phyloP scores from a whole-genome alignment of 2,113 vertebrate species.

The Ellobius talpinus region DNA sequence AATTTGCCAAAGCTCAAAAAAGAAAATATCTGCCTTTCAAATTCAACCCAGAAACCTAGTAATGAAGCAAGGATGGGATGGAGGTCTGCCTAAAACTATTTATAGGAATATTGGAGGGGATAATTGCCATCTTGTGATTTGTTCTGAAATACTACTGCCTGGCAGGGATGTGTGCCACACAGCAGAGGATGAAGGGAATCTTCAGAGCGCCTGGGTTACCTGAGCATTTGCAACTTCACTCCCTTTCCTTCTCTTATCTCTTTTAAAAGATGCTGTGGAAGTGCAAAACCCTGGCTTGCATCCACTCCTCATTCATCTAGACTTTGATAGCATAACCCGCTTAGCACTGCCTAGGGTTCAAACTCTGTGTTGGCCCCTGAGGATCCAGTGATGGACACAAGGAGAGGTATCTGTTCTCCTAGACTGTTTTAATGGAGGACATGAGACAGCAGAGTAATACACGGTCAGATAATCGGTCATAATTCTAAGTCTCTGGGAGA shows the following conservation, averaged over 20 bases:
- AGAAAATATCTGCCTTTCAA: slow-evolving; percentile 71
- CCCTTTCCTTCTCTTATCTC: not conserved
- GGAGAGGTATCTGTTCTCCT: not conserved
- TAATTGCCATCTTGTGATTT: slow-evolving; percentile 76
- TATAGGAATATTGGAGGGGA: slow-evolving; percentile 73
- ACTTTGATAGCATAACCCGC: not conserved
- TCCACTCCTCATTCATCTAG: not conserved
- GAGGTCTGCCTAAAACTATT: slow-evolving; percentile 79
- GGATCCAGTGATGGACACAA: not conserved
- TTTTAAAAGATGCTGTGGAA: not conserved
- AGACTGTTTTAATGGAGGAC: not conserved
- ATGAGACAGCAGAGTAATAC: not conserved
- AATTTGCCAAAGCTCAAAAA: slow-evolving; percentile 73
- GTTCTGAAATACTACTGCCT: slow-evolving; percentile 71
- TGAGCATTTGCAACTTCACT: not conserved
- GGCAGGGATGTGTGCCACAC: not conserved
- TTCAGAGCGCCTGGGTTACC: not conserved
- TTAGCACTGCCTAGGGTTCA: not conserved
- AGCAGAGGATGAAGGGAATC: slow-evolving; percentile 23
- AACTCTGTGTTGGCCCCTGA: not conserved
- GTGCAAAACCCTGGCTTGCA: not conserved
- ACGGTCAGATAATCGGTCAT: slow-evolving; percentile 12
- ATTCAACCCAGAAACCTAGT: slow-evolving; percentile 74
- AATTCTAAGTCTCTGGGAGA: not conserved
- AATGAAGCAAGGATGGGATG: slow-evolving; percentile 61